Evolutionary conservation across 2,888 invertebrate genomes (phyloP).

Genomic region (Clusia tigrina): DNA sequence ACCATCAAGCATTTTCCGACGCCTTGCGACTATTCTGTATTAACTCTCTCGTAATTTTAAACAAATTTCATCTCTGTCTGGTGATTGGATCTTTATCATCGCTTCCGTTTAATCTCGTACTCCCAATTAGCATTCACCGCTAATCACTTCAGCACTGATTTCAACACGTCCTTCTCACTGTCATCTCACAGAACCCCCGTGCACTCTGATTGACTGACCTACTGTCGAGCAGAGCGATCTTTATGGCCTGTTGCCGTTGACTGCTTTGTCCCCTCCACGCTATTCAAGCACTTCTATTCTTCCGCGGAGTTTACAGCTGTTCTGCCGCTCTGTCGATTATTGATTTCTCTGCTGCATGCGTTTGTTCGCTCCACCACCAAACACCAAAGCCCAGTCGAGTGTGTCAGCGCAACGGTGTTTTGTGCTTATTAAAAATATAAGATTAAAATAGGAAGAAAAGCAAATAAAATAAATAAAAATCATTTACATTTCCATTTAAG

Average conservation of each 20-base stretch:
- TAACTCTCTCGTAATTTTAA: too few relatives aligned
- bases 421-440: too few relatives aligned
- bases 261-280: conserved; percentile 55
- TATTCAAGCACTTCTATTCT: conserved; percentile 28
- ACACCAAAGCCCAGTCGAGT: neutral
- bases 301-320: neutral
- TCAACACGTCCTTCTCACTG: conserved; percentile 18
- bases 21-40: too few relatives aligned
- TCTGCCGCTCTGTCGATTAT: neutral
- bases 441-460: neutral
- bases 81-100: too few relatives aligned
- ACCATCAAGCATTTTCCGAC: too few relatives aligned
- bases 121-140: too few relatives aligned
- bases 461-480: neutral
- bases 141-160: neutral
- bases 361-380: neutral
- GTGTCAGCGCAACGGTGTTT: neutral
- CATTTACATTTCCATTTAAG: neutral
- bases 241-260: conserved; percentile 57
- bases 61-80: too few relatives aligned
- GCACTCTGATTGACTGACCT: conserved; percentile 44
- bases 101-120: too few relatives aligned
- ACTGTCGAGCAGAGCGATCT: conserved; percentile 26
- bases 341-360: neutral
- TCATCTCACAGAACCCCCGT: conserved; percentile 59